phyloP scores from a whole-genome alignment of 2,113 vertebrate species.

The Trogon melanurus region DNA sequence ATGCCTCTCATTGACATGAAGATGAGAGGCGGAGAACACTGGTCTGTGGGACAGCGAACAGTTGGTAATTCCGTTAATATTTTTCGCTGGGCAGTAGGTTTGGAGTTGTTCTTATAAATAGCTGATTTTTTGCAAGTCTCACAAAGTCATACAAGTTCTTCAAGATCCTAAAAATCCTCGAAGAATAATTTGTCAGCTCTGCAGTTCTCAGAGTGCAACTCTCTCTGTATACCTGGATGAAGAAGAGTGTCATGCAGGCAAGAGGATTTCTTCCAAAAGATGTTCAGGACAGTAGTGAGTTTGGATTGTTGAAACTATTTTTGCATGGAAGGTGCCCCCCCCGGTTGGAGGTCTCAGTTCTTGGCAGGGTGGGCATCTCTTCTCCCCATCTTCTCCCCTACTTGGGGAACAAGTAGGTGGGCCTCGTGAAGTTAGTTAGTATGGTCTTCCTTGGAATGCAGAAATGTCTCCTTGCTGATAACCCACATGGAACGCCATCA shows the following conservation, averaged over 20 bases:
- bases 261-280: neutral
- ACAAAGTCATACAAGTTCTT: neutral
- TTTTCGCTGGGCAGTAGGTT: neutral
- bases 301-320: neutral
- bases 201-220: neutral
- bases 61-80: constrained; percentile 19
- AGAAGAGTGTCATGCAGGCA: neutral
- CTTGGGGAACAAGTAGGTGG: neutral
- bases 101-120: constrained; percentile 17
- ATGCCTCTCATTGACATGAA: neutral
- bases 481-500: neutral
- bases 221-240: neutral
- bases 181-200: neutral
- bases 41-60: neutral
- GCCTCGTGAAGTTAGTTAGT: neutral
- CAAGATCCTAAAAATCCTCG: neutral
- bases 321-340: accelerated
- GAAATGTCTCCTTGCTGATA: neutral
- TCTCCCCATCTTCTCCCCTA: neutral
- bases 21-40: neutral
- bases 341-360: neutral
- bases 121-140: constrained; percentile 5
- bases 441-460: neutral
- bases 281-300: neutral
- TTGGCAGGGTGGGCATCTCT: neutral